Base-by-base conservation (phyloP, 2,888 invertebrate genomes). In the Parapristionchus giblindavisi region DNA sequence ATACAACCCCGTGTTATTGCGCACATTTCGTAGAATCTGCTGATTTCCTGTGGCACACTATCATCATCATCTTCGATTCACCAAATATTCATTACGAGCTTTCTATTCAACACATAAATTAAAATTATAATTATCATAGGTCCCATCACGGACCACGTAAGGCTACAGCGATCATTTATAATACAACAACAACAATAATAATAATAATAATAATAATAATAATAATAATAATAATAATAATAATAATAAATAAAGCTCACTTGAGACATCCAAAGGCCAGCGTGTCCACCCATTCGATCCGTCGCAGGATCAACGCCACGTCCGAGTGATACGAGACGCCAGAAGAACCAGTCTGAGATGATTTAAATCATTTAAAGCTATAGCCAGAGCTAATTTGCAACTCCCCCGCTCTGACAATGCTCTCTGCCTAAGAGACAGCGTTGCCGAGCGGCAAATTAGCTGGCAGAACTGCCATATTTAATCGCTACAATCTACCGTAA, bases 201-300 rank as follows among this genome's bases (percentile, higher is more conserved):
- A n/a, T n/a, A 11, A 48, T 48, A 14, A 48, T 48, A 11, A 48
- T 48, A 48, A 48, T 21, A 48, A 48, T 11, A 48, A 14, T 48
- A 14, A 48, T 48, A 21, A 48, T 48, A 48, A 48, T 21, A 48
- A 48, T n/a, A n/a, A n/a, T n/a, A n/a, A n/a, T n/a, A n/a, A n/a
- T n/a, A n/a, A n/a, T n/a, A 56, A 2, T 38, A 61, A 36, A 40
- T 38, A 2, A 40, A 38, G 11, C 24, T 2, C 3, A 71, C 70
- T 56, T 71, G 70, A 71, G 38, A n/a, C 70, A 71, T 71, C 70
- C 70, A 40, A 56, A 56, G 3, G 43, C 48, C 36, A 71, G 24
- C 6, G 70, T 38, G 21, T 71, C 70, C 0, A 71, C 56, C 70
- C 70, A 71, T 29, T 71, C 70, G 17, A 29, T 21, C 14, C 70